A percentile compares a stretch with the other conserved stretches of the same genome.
These are phyloP conservation scores for Mastacembelus armatus DNA, from an alignment of 2,797 vertebrate genomes.

Conservation along the genomic window DNA sequence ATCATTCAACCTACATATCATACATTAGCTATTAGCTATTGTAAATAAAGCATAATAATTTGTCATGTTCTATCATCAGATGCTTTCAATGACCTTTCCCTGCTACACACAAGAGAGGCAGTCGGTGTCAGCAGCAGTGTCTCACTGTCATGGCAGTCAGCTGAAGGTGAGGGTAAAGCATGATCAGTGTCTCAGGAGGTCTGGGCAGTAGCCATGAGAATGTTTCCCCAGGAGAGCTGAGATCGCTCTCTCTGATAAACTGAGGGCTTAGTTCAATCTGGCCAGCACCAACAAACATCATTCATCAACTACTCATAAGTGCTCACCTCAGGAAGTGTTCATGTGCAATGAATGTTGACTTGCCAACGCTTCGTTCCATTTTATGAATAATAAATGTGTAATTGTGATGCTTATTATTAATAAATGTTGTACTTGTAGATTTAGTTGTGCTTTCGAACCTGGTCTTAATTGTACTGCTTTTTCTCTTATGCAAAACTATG, in stretches of 20 bases:
- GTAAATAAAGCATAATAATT: too few species aligned
- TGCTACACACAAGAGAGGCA: too few species aligned
- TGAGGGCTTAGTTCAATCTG: conserved; percentile 33
- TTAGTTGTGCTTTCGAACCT: conserved; percentile 11
- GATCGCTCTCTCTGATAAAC: conserved; percentile 64
- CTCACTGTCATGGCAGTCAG: neutral
- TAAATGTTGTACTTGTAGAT: conserved; percentile 35
- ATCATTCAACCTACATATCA: neutral
- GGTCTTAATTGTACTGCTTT: conserved; percentile 20
- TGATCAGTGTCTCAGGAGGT: conserved; percentile 4
- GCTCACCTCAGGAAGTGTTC: conserved; percentile 41
- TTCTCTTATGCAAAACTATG: neutral
- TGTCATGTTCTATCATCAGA: too few species aligned
- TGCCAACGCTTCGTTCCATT: conserved; percentile 29
- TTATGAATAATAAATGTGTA: conserved; percentile 63
- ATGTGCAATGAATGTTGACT: conserved; percentile 9
- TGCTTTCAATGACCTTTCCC: too few species aligned
- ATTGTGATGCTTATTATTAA: conserved; percentile 57
- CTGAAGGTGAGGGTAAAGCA: conserved; percentile 18
- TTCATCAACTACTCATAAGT: conserved; percentile 56
- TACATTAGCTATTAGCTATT: neutral
- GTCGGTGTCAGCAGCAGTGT: too few species aligned
- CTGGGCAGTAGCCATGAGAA: conserved; percentile 13
- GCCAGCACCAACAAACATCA: conserved; percentile 51
- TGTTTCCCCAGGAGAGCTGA: conserved; percentile 9